Percentiles rank a stretch among this genome's conserved stretches.
Conservation (phyloP, 2,113 vertebrate species). For the Carollia perspicillata region DNA sequence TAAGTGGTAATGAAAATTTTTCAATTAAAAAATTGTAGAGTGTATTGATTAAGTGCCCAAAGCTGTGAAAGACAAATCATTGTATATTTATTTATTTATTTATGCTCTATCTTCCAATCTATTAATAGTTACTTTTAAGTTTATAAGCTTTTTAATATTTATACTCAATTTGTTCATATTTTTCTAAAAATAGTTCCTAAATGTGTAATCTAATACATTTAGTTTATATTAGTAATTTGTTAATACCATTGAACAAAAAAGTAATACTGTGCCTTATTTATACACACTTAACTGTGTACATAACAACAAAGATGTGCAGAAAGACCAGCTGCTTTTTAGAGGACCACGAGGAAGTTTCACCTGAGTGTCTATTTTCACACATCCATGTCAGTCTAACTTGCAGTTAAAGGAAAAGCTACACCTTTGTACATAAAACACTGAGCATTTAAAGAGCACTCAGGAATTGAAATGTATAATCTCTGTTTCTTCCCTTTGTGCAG, state of each 20-base stretch:
- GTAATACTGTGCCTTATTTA: not conserved
- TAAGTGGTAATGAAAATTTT: too few relatives aligned
- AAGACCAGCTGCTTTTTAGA: not conserved
- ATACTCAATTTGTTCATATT: not conserved
- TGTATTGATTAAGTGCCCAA: not conserved
- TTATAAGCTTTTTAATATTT: not conserved
- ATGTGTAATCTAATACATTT: not conserved
- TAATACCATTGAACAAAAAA: not conserved
- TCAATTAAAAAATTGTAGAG: not conserved
- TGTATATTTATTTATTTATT: not conserved
- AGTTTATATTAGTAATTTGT: not conserved
- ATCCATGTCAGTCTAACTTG: not conserved
- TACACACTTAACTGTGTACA: not conserved
- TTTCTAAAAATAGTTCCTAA: not conserved
- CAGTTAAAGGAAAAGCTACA: not conserved
- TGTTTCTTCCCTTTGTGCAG: not conserved
- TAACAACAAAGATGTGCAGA: not conserved
- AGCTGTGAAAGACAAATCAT: not conserved
- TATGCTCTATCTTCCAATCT: not conserved
- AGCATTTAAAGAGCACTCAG: not conserved
- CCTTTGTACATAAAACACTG: not conserved
- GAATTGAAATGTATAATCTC: not conserved
- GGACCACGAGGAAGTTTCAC: not conserved
- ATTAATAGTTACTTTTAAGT: not conserved
- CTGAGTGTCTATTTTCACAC: constrained; percentile 28